Base-by-base conservation (phyloP, 53 echinoderm and acorn worm genomes). In the Paracentrotus lividus region DNA sequence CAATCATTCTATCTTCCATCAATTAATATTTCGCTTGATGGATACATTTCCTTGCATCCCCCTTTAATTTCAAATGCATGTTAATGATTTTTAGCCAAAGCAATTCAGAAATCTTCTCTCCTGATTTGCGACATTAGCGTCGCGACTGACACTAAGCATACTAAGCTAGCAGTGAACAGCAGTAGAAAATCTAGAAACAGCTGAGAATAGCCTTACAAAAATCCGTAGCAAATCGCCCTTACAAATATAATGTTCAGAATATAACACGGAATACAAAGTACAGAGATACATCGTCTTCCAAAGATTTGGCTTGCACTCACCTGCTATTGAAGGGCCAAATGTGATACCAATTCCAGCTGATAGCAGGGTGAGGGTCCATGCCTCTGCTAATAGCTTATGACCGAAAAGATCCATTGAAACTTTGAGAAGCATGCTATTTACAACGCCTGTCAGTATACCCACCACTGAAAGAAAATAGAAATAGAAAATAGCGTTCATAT, bases 391-490 rank as follows among this genome's bases (percentile, higher is more conserved):
- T 58, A 98, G 93, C 60, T 95, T 96, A 57, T 94, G 94, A 20
- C 99, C 99, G 31, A 97, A 98, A 18, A 98, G 85, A 44, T 98
- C 99, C 94, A 98, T 96, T 29, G 95, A 94, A 1, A 96, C 99
- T 78, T 98, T 98, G 61, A 98, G 95, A 34, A 98, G 52, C 99
- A 98, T 98, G 66, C 96, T 96, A 69, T 98, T 98, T 10, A 98
- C 99, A 14, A 98, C 88, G 0, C 97, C 99, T 4, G 96, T 97
- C 84, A 94, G 93, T 5, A 92, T 21, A 56, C 99, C 99, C 32
- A 97, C 81, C 67, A 95, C 97, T 97, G 95, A 3, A 66, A 91
- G 42, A 34, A 86, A 31, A 86, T 20, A 64, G 64, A 13, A 64
- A 64, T 64, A 64, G 1, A 54, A 29, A 13, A 59, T 31, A 27